Evolutionary conservation across 1,140 invertebrate species (phyloP).

Genomic region (Brachionus manjavacas): DNA sequence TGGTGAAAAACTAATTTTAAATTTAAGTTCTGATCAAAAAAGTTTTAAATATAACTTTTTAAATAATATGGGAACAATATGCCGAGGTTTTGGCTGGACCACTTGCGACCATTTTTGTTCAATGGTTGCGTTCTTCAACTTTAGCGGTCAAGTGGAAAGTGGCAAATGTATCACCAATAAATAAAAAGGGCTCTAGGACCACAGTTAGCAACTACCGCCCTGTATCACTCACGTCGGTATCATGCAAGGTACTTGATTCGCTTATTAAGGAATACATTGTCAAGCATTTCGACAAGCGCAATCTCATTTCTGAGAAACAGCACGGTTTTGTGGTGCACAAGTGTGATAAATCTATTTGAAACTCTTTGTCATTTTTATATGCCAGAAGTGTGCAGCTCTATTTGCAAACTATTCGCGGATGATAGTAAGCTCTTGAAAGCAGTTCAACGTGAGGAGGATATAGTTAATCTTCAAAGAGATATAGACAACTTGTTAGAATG

Average conservation of each 20-base stretch:
- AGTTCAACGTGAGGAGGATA: too few species aligned
- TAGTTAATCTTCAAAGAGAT: neutral
- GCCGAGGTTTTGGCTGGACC: too few species aligned
- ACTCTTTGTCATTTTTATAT: neutral
- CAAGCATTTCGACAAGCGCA: neutral
- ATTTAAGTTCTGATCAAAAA: too few species aligned
- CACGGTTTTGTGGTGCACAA: neutral
- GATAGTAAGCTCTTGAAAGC: neutral
- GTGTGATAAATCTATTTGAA: neutral
- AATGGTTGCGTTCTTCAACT: too few species aligned
- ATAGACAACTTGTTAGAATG: neutral
- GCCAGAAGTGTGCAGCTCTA: neutral
- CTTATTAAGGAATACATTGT: neutral
- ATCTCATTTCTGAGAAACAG: neutral
- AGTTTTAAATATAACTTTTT: too few species aligned
- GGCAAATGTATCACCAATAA: neutral
- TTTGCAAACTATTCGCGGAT: constrained; percentile 7
- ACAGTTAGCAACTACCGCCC: neutral
- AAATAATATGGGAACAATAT: too few species aligned
- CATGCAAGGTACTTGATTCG: neutral
- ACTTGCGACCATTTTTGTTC: too few species aligned
- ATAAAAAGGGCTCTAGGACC: neutral
- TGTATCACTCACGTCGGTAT: neutral
- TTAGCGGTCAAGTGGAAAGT: neutral
- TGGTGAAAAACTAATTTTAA: too few species aligned